Conservation (phyloP, 1,140 invertebrate genomes). For the Drosophila murphyi region DNA sequence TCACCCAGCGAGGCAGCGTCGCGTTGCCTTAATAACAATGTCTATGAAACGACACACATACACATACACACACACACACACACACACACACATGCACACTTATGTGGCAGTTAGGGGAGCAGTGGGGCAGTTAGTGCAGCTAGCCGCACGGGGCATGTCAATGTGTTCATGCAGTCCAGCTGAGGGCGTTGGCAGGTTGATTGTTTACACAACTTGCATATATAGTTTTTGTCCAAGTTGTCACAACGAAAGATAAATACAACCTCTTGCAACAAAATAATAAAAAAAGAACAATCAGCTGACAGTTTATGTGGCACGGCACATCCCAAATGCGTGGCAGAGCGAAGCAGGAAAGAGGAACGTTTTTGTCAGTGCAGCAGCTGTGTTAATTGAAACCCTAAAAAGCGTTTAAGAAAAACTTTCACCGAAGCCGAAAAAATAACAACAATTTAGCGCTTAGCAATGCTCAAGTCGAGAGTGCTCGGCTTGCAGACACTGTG, state of each 20-base stretch:
- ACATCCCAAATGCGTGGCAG: not conserved
- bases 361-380: conserved; percentile 1
- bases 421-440: conserved; percentile 32
- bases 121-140: not conserved
- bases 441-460: not conserved
- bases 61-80: conserved; percentile 17
- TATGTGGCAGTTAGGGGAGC: conserved; percentile 21
- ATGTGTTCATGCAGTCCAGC: conserved; percentile 29
- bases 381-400: conserved; percentile 42
- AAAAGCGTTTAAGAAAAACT: conserved; percentile 41
- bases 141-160: conserved; percentile 30
- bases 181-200: conserved; percentile 74
- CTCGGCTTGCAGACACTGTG: not conserved
- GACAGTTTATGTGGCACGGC: conserved; percentile 24
- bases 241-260: conserved; percentile 79
- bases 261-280: conserved; percentile 38
- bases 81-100: conserved; percentile 14
- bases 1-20: conserved; percentile 23
- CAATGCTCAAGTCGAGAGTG: not conserved
- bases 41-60: conserved; percentile 48
- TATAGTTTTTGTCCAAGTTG: conserved; percentile 65
- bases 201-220: conserved; percentile 78
- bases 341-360: not conserved
- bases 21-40: conserved; percentile 51
- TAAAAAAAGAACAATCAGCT: conserved; percentile 3